Evolutionary conservation across 2,888 invertebrate species (phyloP).

Genomic region (Palloptera scutellata): DNA sequence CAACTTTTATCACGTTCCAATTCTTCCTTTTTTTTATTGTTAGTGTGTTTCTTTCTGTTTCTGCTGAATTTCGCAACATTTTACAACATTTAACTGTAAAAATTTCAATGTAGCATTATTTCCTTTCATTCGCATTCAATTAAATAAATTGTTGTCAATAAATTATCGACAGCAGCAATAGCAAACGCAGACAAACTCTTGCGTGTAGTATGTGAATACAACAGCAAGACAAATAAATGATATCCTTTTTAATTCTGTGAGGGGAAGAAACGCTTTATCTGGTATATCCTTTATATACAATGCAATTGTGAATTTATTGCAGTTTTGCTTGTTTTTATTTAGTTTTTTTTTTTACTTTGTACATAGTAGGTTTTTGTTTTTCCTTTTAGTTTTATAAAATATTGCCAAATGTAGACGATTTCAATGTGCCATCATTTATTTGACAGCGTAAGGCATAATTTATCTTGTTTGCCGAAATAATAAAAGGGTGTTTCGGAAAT

Average conservation of each 20-base stretch:
- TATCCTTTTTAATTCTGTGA: constrained; percentile 1
- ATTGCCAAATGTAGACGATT: background rate
- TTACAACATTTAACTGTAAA: constrained; percentile 41
- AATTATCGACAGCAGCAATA: constrained; percentile 48
- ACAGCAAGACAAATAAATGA: constrained; percentile 21
- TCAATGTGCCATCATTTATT: too few relatives aligned
- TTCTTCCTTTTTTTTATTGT: background rate
- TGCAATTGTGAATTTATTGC: constrained; percentile 29
- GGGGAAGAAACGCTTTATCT: too few relatives aligned
- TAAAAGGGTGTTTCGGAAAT: too few relatives aligned
- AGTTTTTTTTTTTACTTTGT: constrained; percentile 10
- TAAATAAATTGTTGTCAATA: constrained; percentile 57
- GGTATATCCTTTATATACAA: constrained; percentile 4
- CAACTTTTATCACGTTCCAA: too few relatives aligned
- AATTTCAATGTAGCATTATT: constrained; percentile 58
- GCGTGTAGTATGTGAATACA: constrained; percentile 2
- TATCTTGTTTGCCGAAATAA: too few relatives aligned
- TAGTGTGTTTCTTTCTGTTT: background rate
- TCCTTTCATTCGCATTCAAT: constrained; percentile 38
- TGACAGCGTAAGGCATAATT: too few relatives aligned
- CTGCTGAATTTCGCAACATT: background rate
- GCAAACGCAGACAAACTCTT: constrained; percentile 1
- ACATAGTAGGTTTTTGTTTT: constrained; percentile 8
- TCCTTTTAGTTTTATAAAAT: too few relatives aligned
- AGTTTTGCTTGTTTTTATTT: constrained; percentile 13